A percentile compares a stretch with the other conserved stretches of the same genome.
phyloP scores from a whole-genome alignment of 2,888 invertebrate genomes.

The Erynnis tages region DNA sequence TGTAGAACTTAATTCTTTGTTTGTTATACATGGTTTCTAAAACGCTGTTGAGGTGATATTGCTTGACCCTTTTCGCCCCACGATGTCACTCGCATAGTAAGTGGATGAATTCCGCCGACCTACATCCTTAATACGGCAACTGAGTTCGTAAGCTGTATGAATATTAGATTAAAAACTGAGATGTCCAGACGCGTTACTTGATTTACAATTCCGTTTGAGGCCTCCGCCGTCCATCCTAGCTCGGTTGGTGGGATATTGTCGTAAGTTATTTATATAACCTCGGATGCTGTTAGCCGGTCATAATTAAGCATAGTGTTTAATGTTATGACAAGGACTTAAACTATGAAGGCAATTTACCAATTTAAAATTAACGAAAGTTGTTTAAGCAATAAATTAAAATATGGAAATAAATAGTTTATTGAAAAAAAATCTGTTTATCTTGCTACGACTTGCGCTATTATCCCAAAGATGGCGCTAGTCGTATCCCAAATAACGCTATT shows the following conservation, averaged over 20 bases:
- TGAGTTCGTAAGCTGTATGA: slow-evolving; percentile 41
- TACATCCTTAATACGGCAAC: slow-evolving; percentile 38
- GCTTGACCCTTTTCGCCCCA: neutral
- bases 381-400: too few species aligned
- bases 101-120: slow-evolving; percentile 34
- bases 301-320: slow-evolving; percentile 1
- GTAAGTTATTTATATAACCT: slow-evolving; percentile 2
- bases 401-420: too few species aligned
- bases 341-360: neutral
- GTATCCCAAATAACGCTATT: too few species aligned
- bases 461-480: too few species aligned
- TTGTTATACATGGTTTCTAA: too few species aligned
- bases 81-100: neutral
- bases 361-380: neutral
- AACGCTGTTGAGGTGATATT: too few species aligned
- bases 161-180: slow-evolving; percentile 51
- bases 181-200: slow-evolving; percentile 42
- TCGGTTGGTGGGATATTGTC: neutral
- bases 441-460: too few species aligned
- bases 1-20: too few species aligned
- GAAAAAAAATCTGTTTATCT: too few species aligned
- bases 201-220: slow-evolving; percentile 63
- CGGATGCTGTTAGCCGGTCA: neutral
- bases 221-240: slow-evolving; percentile 29
- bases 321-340: neutral